Percentiles rank a stretch among this genome's conserved stretches.
These are phyloP conservation scores for Celastrina argiolus DNA, from an alignment of 2,888 invertebrate species.

Conservation along the genomic window DNA sequence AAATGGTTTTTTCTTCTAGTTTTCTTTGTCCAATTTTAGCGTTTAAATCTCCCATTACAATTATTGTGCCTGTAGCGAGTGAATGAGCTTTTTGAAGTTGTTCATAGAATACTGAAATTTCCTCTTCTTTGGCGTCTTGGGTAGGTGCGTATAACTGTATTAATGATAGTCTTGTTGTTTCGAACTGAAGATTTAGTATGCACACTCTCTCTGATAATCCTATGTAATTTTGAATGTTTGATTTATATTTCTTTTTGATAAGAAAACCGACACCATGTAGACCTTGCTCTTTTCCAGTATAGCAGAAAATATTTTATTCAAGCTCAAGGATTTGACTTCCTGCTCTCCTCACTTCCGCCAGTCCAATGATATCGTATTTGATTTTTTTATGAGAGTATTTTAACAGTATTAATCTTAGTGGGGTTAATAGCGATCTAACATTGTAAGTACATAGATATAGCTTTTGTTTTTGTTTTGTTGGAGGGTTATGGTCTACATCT, in stretches of 20 bases:
- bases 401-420: background rate
- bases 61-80: slow-evolving; percentile 12
- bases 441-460: slow-evolving; percentile 31
- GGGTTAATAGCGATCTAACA: slow-evolving; percentile 15
- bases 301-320: slow-evolving; percentile 25
- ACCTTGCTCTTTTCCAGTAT: slow-evolving; percentile 29
- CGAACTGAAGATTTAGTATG: slow-evolving; percentile 29
- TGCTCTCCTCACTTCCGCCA: background rate
- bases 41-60: slow-evolving; percentile 26
- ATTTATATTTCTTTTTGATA: slow-evolving; percentile 26
- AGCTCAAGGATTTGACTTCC: background rate
- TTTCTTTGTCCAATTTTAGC: slow-evolving; percentile 28
- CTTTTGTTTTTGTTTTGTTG: slow-evolving; percentile 21
- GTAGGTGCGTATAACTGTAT: slow-evolving; percentile 31
- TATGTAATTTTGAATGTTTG: slow-evolving; percentile 27
- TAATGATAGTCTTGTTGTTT: slow-evolving; percentile 21
- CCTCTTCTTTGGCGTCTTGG: slow-evolving; percentile 19
- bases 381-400: background rate
- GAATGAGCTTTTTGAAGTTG: slow-evolving; percentile 23
- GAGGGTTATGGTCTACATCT: slow-evolving; percentile 27
- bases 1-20: slow-evolving; percentile 26
- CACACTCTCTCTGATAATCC: slow-evolving; percentile 33
- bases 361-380: background rate
- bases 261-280: slow-evolving; percentile 32
- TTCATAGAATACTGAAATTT: slow-evolving; percentile 22